Base-by-base conservation (phyloP, 2,888 invertebrate genomes). In the Acronicta leporina region DNA sequence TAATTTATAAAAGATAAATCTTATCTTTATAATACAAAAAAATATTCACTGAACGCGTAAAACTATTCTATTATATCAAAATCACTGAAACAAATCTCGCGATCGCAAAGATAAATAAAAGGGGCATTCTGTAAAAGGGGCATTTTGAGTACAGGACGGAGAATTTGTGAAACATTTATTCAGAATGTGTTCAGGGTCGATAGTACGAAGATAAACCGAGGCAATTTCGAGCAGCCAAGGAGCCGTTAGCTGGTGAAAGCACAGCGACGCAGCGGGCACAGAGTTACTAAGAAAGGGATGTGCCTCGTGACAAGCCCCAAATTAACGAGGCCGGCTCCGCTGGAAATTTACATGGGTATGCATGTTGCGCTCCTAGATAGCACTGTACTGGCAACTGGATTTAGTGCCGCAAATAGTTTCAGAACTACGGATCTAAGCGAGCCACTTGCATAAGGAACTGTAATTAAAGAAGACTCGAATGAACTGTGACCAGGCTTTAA, bases 311-410 rank as follows among this genome's bases (percentile, higher is more conserved):
- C 92, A 92, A 89, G 88, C 73, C 83, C 84, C 87, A 87, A 91
- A 92, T 92, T 92, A 93, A 93, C 91, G 91, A 91, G 87, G 83
- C 81, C 79, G 82, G 83, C 86, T 86, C 79, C 74, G 77, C 83
- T 87, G 75, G 83, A 86, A 91, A 91, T 93, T 92, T 92, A 92
- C 92, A 92, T 91, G 90, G 89, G 89, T 90, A 91, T 92, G 91
- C 90, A 92, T 92, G 90, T 90, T 87, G 90, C 88, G 84, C 87
- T 87, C 84, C 79, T 80, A 88, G 87, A 87, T 89, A 88, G 81
- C 81, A 77, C 78, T 82, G 87, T 87, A 86, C 86, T 84, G 81
- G 82, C 82, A 83, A 81, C 80, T 84, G 86, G 88, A 92, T 93
- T 92, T 92, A 93, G 87, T 88, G 84, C 86, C 84, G 74, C 82